phyloP scores from a whole-genome alignment of 2,113 vertebrate genomes.

The Nycticorax nycticorax region DNA sequence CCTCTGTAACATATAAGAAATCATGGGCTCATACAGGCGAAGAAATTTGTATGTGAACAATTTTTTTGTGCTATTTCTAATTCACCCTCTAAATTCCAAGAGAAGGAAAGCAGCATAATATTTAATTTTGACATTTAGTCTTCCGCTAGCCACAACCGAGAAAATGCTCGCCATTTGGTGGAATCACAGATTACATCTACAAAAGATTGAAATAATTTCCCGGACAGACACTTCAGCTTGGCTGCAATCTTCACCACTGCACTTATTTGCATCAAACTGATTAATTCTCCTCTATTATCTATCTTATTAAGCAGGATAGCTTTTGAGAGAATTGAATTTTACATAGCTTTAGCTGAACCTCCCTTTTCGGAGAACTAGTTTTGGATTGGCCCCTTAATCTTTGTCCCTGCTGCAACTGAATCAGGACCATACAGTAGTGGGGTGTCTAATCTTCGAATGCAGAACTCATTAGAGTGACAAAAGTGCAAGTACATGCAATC shows the following conservation, averaged over 20 bases:
- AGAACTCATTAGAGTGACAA: not conserved
- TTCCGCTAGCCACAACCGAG: not conserved
- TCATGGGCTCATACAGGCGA: accelerated
- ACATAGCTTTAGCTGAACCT: not conserved
- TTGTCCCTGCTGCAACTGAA: not conserved
- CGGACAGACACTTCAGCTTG: not conserved
- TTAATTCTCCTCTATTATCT: not conserved
- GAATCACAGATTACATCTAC: not conserved
- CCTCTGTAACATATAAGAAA: not conserved
- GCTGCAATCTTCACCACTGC: not conserved
- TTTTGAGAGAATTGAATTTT: not conserved
- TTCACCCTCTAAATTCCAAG: not conserved
- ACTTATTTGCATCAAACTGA: not conserved
- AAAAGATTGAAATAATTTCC: not conserved
- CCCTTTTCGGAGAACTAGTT: not conserved
- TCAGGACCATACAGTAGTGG: not conserved
- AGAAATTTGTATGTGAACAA: not conserved
- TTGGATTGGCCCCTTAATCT: not conserved
- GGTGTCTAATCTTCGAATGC: not conserved
- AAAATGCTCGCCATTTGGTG: not conserved
- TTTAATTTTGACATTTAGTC: not conserved
- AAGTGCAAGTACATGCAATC: not conserved
- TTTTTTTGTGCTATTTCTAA: not conserved
- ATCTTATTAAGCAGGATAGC: not conserved
- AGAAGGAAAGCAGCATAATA: not conserved